Conservation (phyloP, 1,140 invertebrate genomes). For the Whitmania pigra region DNA sequence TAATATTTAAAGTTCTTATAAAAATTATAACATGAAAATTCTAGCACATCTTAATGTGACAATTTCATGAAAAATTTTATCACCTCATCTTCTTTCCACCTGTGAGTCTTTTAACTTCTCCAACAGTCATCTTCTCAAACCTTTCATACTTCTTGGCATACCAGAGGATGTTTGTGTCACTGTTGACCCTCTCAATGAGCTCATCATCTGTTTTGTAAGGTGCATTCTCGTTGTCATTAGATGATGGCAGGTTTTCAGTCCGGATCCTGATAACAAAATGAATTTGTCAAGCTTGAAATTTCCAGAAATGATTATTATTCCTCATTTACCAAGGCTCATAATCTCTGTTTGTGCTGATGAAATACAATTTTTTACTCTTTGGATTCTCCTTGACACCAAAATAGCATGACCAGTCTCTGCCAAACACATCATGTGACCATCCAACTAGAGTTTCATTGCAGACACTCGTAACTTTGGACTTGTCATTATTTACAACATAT, state of each 20-base stretch:
- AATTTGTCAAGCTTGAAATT: too few species aligned
- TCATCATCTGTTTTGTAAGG: constrained; percentile 28
- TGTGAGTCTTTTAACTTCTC: constrained; percentile 36
- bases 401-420: constrained; percentile 43
- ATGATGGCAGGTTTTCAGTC: too few species aligned
- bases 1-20: too few species aligned
- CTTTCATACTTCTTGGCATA: constrained; percentile 40
- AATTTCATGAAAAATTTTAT: too few species aligned
- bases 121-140: constrained; percentile 36
- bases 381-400: constrained; percentile 31
- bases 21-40: too few species aligned
- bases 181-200: constrained; percentile 41
- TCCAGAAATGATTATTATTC: too few species aligned
- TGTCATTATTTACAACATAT: constrained; percentile 33
- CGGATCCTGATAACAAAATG: too few species aligned
- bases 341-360: too few species aligned
- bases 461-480: constrained; percentile 33
- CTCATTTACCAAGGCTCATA: too few species aligned
- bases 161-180: constrained; percentile 40
- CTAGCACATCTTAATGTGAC: too few species aligned
- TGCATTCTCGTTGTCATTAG: too few species aligned
- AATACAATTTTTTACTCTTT: too few species aligned
- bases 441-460: constrained; percentile 42
- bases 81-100: constrained; percentile 28
- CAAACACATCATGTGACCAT: constrained; percentile 45